These are phyloP conservation scores for Sminthurinus signatus DNA, from an alignment of 1,140 invertebrate species.

Conservation along the genomic window DNA sequence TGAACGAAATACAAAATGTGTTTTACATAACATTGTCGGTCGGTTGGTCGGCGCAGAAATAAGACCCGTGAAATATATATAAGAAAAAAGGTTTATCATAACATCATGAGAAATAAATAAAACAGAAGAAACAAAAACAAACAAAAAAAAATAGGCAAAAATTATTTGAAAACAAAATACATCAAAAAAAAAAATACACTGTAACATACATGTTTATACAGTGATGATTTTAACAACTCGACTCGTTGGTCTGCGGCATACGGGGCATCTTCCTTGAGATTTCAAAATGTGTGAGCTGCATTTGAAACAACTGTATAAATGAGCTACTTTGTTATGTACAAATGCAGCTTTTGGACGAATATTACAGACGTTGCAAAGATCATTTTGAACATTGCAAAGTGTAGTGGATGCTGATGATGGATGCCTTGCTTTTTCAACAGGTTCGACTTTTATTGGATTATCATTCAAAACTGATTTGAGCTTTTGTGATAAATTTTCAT, in stretches of 20 bases:
- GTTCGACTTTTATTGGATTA: too few species aligned
- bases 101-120: too few species aligned
- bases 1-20: too few species aligned
- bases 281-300: slow-evolving; percentile 38
- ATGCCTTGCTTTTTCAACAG: neutral
- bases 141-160: too few species aligned
- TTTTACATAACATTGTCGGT: too few species aligned
- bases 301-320: slow-evolving; percentile 27
- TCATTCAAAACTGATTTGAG: too few species aligned
- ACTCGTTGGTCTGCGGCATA: slow-evolving; percentile 29
- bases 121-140: too few species aligned
- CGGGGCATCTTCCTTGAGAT: slow-evolving; percentile 31
- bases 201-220: slow-evolving; percentile 14
- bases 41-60: too few species aligned
- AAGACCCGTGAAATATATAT: too few species aligned
- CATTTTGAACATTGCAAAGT: neutral
- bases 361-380: slow-evolving; percentile 28
- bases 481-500: neutral
- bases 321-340: slow-evolving; percentile 35
- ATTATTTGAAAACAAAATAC: neutral
- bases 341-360: slow-evolving; percentile 32
- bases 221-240: slow-evolving; percentile 34
- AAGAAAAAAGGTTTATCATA: too few species aligned
- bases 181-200: slow-evolving; percentile 1
- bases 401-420: neutral